phyloP scores from a whole-genome alignment of 2,113 vertebrate species.

The Progne subis region DNA sequence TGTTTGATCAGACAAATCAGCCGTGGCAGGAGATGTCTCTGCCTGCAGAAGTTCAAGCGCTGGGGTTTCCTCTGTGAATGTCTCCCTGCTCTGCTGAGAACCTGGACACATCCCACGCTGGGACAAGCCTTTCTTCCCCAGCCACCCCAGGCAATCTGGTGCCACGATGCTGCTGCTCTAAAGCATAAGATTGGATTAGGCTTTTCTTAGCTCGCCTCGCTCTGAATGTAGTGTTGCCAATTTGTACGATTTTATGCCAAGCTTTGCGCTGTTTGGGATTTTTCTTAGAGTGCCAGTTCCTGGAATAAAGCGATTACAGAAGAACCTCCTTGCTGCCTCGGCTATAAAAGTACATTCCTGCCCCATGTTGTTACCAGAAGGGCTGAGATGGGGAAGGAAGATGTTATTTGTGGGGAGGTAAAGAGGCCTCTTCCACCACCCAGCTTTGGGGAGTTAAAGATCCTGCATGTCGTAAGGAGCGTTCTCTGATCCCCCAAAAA shows the following conservation, averaged over 20 bases:
- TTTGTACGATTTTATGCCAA: slow-evolving; percentile 39
- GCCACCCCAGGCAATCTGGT: neutral
- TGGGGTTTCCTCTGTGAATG: neutral
- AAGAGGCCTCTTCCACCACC: neutral
- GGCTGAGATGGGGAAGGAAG: neutral
- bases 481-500: neutral
- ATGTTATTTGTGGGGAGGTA: fast-evolving
- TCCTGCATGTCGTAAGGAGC: neutral
- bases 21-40: neutral
- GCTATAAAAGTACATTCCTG: neutral
- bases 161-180: neutral
- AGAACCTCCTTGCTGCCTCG: neutral
- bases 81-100: neutral
- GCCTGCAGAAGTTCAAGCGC: neutral
- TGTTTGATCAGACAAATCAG: slow-evolving; percentile 50
- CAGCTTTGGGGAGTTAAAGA: neutral
- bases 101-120: neutral
- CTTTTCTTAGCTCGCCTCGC: neutral
- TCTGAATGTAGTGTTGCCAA: neutral
- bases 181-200: slow-evolving; percentile 43
- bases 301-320: slow-evolving; percentile 45
- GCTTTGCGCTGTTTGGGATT: slow-evolving; percentile 26
- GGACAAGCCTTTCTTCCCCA: neutral
- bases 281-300: slow-evolving; percentile 8
- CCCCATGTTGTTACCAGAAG: slow-evolving; percentile 7